These are phyloP conservation scores for Conistra vaccinii DNA, from an alignment of 2,888 invertebrate species.

Conservation along the genomic window DNA sequence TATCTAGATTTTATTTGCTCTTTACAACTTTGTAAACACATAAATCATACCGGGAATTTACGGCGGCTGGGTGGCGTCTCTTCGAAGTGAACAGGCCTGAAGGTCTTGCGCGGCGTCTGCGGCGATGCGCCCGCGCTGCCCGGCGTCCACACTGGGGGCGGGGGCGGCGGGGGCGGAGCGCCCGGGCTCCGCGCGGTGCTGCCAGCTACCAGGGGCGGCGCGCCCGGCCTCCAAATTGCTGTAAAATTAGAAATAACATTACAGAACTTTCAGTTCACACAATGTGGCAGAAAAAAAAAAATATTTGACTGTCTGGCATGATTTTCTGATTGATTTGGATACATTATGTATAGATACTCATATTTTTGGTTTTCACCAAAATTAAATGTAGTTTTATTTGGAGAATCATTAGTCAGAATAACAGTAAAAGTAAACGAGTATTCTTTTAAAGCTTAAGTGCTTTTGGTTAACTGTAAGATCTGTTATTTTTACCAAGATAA, in stretches of 20 bases:
- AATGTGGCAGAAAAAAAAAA: not conserved
- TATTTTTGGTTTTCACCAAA: not conserved
- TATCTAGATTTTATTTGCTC: too few species aligned
- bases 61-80: slow-evolving; percentile 86
- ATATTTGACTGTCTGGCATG: too few species aligned
- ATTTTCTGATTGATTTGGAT: not conserved
- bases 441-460: not conserved
- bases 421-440: not conserved
- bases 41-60: slow-evolving; percentile 80
- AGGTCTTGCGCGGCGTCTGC: slow-evolving; percentile 93
- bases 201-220: slow-evolving; percentile 79
- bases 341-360: not conserved
- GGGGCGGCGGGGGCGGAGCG: slow-evolving; percentile 90
- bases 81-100: slow-evolving; percentile 93
- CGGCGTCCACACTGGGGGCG: slow-evolving; percentile 95
- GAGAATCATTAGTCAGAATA: not conserved
- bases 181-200: slow-evolving; percentile 84
- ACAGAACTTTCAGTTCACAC: not conserved
- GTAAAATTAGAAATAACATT: slow-evolving; percentile 44
- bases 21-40: not conserved
- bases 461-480: not conserved
- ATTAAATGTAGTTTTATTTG: not conserved
- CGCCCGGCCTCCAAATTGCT: slow-evolving; percentile 88
- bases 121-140: slow-evolving; percentile 94
- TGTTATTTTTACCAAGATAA: not conserved